These are phyloP conservation scores for Australoheros facetus DNA, from an alignment of 2,797 vertebrate species.

Conservation along the genomic window DNA sequence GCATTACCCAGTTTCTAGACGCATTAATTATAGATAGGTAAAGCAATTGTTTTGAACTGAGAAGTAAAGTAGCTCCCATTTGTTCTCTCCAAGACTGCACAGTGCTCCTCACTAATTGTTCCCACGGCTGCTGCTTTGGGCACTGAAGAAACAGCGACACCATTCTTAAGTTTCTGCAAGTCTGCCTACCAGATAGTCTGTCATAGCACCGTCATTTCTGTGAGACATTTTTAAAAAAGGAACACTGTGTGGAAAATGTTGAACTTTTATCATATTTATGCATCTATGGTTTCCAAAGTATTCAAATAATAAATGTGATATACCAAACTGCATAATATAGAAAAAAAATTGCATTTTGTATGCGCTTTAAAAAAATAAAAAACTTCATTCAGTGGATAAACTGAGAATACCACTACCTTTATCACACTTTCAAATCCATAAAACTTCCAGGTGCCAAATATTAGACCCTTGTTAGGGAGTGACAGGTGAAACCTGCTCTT, in stretches of 20 bases:
- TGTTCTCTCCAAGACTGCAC: not conserved
- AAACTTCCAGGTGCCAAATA: not conserved
- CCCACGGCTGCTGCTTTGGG: conserved; percentile 14
- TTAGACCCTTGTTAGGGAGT: not conserved
- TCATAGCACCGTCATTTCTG: conserved; percentile 1
- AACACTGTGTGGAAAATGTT: not conserved
- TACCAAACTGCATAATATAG: too few species aligned
- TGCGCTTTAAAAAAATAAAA: too few species aligned
- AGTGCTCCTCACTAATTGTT: conserved; percentile 11
- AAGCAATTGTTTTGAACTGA: conserved; percentile 23
- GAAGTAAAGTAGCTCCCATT: conserved; percentile 22
- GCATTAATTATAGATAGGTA: conserved; percentile 26
- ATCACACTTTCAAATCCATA: not conserved
- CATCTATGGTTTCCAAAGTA: not conserved
- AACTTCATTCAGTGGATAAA: not conserved
- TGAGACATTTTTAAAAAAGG: too few species aligned
- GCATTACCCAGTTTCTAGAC: conserved; percentile 1
- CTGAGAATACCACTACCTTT: not conserved
- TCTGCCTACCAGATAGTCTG: not conserved
- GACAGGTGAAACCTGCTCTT: not conserved
- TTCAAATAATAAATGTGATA: not conserved
- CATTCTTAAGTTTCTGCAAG: not conserved
- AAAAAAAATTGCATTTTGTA: too few species aligned
- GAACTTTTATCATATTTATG: not conserved
- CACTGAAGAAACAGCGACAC: not conserved